Evolutionary conservation across 2,113 vertebrate species (phyloP).

Genomic region (Podiceps cristatus): DNA sequence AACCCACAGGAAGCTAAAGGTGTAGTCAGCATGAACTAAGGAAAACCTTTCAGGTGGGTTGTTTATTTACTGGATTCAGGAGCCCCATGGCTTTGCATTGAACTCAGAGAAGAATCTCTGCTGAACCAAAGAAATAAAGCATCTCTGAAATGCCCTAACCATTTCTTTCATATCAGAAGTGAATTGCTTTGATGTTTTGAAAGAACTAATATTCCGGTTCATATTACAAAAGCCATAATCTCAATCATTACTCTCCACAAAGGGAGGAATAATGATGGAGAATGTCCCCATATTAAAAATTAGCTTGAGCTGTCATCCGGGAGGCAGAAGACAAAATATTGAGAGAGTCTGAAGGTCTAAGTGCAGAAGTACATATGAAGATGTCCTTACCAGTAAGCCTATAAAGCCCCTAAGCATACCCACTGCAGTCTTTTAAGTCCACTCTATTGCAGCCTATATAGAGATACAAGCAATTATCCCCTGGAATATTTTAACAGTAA

Average conservation of each 20-base stretch:
- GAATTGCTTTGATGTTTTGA: not conserved
- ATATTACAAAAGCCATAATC: not conserved
- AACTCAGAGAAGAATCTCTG: not conserved
- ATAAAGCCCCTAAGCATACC: not conserved
- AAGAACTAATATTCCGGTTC: not conserved
- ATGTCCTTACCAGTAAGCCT: not conserved
- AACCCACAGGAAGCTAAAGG: not conserved
- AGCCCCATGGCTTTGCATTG: not conserved
- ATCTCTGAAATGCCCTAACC: not conserved
- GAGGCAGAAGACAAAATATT: not conserved
- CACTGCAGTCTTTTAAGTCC: not conserved
- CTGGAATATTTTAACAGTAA: not conserved
- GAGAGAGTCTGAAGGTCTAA: not conserved
- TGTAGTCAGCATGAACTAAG: not conserved
- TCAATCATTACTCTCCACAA: not conserved
- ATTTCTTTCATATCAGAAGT: not conserved
- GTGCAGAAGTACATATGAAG: not conserved
- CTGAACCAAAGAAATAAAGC: not conserved
- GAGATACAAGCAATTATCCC: not conserved
- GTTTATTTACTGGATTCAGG: not conserved
- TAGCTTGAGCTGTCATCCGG: not conserved
- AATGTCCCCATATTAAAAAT: not conserved
- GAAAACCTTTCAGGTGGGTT: not conserved
- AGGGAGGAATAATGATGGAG: not conserved
- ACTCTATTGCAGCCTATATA: not conserved